Conservation (phyloP, 2,797 vertebrate genomes). For the Nothura maculosa region DNA sequence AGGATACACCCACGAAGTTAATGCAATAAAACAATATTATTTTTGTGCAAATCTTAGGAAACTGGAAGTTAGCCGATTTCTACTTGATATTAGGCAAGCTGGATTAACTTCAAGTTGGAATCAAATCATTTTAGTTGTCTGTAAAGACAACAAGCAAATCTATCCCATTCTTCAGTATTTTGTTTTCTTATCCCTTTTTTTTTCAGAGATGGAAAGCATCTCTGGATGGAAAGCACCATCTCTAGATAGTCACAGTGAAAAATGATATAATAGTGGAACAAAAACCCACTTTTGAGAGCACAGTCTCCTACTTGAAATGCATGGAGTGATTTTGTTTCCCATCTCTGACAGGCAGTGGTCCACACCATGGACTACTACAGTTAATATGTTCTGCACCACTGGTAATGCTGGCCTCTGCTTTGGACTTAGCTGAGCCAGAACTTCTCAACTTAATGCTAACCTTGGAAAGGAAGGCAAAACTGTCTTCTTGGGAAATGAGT, state of each 20-base stretch:
- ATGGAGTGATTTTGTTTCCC: background rate
- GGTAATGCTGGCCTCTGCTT: background rate
- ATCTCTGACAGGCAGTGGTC: conserved; percentile 25
- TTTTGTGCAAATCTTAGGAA: background rate
- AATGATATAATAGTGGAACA: background rate
- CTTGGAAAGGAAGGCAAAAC: conserved; percentile 11
- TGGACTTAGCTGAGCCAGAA: conserved; percentile 34
- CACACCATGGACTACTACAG: conserved; percentile 22
- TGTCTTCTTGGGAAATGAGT: background rate
- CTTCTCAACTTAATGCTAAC: background rate
- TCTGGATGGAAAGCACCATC: background rate
- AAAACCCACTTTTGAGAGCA: background rate
- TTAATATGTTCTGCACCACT: conserved; percentile 40
- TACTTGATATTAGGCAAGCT: background rate
- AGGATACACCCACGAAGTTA: background rate
- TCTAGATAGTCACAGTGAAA: background rate
- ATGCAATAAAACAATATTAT: background rate
- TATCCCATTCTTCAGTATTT: background rate
- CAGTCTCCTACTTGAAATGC: conserved; percentile 24
- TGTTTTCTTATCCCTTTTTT: conserved; percentile 18
- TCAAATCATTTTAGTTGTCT: background rate
- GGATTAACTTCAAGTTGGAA: background rate
- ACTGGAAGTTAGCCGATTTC: conserved; percentile 1
- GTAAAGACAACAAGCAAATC: background rate
- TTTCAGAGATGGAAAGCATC: background rate